Evolutionary conservation across 2,888 invertebrate genomes (phyloP), one percentile per base, ranked within the genome.

Genomic region (Cheilosia variabilis): DNA sequence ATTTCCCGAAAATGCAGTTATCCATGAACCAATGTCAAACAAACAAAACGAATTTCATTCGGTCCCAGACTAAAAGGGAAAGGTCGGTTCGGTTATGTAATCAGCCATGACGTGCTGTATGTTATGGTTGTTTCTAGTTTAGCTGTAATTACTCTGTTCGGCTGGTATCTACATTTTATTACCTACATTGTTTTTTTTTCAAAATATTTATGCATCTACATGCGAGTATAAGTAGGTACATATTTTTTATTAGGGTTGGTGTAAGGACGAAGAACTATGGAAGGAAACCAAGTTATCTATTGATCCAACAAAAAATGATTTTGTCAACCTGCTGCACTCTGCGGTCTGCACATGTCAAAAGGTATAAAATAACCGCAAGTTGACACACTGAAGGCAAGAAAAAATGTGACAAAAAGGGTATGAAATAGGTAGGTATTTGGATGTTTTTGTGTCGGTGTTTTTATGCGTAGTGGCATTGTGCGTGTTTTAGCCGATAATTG

Each of bases 91-190:
- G 68, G 65, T 77, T 66, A 77, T 53, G 82, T 68, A 82, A 82
- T 82, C 82, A 78, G 71, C 52, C 81, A 76, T 81, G 81, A 76
- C 76, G 65, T 50, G 57, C 55, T 63, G 55, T 31, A 53, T 55
- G 47, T 55, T 62, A 37, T 53, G 53, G 50, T 55, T 53, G 50
- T 50, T 19, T 65, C 45, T 31, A 22, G 55, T 63, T 34, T 24
- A 52, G 34, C 53, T 58, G 72, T 66, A 60, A 79, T 73, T 72
- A 66, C 37, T 45, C 10, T 47, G 37, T 19, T 65, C 34, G 34
- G 31, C 41, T 62, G 41, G 62, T 45, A 37, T 37, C 9, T 34
- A 41, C 45, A 79, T 60, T 79, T 66, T 52, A 62, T 24, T 60
- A 43, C 60, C 68, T 45, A 62, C 68, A 53, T 34, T 3, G 1